phyloP scores from a whole-genome alignment of 2,797 vertebrate species.

The Salmo trutta region DNA sequence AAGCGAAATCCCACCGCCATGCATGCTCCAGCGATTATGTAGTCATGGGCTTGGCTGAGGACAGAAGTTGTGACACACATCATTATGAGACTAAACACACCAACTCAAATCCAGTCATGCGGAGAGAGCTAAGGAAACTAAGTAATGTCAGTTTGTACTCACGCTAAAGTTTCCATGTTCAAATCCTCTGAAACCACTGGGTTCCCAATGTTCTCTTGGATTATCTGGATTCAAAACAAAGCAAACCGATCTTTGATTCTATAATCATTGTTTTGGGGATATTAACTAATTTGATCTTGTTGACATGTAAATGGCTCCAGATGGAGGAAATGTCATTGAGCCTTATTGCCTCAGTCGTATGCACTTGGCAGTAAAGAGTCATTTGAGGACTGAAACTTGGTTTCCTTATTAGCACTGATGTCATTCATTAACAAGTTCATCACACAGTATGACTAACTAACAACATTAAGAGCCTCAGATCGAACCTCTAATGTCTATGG shows the following conservation, averaged over 20 bases:
- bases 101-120: not conserved
- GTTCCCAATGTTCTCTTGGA: constrained; percentile 89
- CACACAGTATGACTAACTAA: not conserved
- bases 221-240: constrained; percentile 77
- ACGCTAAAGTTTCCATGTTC: constrained; percentile 95
- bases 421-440: not conserved
- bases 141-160: constrained; percentile 62
- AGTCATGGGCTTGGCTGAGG: constrained; percentile 93
- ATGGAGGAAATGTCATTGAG: not conserved
- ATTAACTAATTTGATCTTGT: not conserved
- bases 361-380: not conserved
- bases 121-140: not conserved
- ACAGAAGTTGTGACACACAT: not conserved
- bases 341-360: not conserved
- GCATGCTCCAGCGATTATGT: constrained; percentile 96
- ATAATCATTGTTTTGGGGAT: not conserved
- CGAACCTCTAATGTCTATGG: not conserved
- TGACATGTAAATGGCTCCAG: not conserved
- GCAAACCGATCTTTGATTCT: too few species aligned
- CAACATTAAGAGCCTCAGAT: not conserved
- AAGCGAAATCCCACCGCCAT: constrained; percentile 95
- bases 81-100: not conserved
- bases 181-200: constrained; percentile 87
- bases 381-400: not conserved
- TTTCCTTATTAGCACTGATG: constrained; percentile 1